phyloP scores from a whole-genome alignment of 2,888 invertebrate species.

The Alloplasta piceator region DNA sequence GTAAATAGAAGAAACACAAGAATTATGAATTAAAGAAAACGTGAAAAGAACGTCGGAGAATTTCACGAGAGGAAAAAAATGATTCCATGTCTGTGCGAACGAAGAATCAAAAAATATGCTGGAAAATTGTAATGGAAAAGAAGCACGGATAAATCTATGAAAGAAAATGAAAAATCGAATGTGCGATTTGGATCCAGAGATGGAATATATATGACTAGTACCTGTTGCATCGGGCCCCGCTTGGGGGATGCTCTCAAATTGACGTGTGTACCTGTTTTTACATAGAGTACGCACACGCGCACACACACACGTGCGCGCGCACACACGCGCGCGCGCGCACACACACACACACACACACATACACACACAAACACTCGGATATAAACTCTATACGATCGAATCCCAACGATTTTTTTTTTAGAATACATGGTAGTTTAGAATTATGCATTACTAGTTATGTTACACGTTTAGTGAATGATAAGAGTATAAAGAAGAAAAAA shows the following conservation, averaged over 20 bases:
- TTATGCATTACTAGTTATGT: slow-evolving; percentile 38
- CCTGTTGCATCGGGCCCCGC: slow-evolving; percentile 72
- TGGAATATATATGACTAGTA: slow-evolving; percentile 70
- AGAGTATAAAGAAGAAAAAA: slow-evolving; percentile 54
- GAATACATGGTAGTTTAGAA: slow-evolving; percentile 66
- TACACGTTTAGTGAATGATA: slow-evolving; percentile 67
- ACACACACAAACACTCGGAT: slow-evolving; percentile 36
- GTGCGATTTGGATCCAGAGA: slow-evolving; percentile 39
- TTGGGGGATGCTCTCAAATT: slow-evolving; percentile 43
- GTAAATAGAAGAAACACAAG: slow-evolving; percentile 31
- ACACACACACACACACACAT: slow-evolving; percentile 35
- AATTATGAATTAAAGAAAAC: slow-evolving; percentile 31
- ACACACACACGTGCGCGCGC: slow-evolving; percentile 37
- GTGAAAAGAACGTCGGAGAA: slow-evolving; percentile 7
- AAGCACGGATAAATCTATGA: no score
- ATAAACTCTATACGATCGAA: slow-evolving; percentile 68
- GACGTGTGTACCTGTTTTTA: slow-evolving; percentile 48
- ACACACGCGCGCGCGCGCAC: slow-evolving; percentile 32
- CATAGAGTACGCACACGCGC: slow-evolving; percentile 45
- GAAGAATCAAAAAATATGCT: slow-evolving; percentile 2
- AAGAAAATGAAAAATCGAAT: slow-evolving; percentile 6
- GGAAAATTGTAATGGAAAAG: background rate
- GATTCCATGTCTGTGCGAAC: slow-evolving; percentile 2
- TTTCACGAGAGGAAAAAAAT: background rate
- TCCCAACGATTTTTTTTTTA: slow-evolving; percentile 73